A percentile compares a stretch with the other conserved stretches of the same genome.
Conservation (phyloP, 2,888 invertebrate species). For the Megalurothrips usitatus region DNA sequence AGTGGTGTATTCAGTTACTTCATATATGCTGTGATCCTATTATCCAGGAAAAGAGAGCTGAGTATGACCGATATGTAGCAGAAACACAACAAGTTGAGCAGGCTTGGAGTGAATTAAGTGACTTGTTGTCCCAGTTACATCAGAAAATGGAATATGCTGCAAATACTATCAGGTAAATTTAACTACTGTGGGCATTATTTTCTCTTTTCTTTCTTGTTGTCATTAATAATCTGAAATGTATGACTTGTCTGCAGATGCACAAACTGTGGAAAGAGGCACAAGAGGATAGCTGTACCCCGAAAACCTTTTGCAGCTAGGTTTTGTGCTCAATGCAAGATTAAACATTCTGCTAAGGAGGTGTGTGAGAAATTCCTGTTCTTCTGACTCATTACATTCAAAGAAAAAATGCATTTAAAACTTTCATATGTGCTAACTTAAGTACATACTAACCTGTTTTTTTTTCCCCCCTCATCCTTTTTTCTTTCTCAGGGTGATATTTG, state of each 20-base stretch:
- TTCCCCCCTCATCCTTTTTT: constrained; percentile 32
- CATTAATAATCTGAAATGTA: not conserved
- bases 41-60: constrained; percentile 64
- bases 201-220: constrained; percentile 2
- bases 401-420: too few relatives aligned
- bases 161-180: constrained; percentile 68
- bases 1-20: not conserved
- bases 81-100: constrained; percentile 78
- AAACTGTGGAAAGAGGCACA: constrained; percentile 86
- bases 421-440: not conserved
- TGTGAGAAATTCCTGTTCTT: not conserved
- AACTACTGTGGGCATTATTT: not conserved
- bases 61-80: constrained; percentile 67
- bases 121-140: constrained; percentile 79
- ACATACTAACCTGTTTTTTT: constrained; percentile 19
- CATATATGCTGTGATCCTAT: constrained; percentile 18
- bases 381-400: too few relatives aligned
- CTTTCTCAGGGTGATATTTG: constrained; percentile 80
- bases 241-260: constrained; percentile 63
- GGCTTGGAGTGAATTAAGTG: constrained; percentile 83
- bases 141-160: constrained; percentile 93
- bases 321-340: constrained; percentile 84
- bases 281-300: constrained; percentile 76
- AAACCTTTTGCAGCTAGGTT: constrained; percentile 88
- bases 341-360: constrained; percentile 84